A percentile compares a stretch with the other conserved stretches of the same genome.
phyloP scores from a whole-genome alignment of 2,888 invertebrate species.

The Macaria notata region DNA sequence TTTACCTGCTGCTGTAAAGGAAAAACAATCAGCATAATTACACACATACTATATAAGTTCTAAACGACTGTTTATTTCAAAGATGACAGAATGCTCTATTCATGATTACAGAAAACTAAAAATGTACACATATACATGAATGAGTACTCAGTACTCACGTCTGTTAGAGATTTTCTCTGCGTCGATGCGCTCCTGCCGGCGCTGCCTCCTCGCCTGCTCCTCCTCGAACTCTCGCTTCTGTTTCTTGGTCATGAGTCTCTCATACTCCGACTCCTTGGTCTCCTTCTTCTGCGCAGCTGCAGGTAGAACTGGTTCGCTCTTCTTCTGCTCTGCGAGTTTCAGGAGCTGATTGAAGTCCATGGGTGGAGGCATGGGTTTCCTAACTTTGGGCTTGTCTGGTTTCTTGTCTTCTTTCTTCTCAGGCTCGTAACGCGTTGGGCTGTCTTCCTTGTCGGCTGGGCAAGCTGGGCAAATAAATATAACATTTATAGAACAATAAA shows the following conservation, averaged over 20 bases:
- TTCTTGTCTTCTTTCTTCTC: slow-evolving; percentile 70
- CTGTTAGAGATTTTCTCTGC: slow-evolving; percentile 54
- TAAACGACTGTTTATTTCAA: no score
- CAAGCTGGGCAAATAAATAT: slow-evolving; percentile 4
- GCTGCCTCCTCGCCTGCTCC: slow-evolving; percentile 85
- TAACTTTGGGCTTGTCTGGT: slow-evolving; percentile 81
- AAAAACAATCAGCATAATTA: background rate
- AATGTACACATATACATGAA: background rate
- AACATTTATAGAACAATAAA: no score
- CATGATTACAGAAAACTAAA: background rate
- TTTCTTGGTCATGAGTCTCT: slow-evolving; percentile 90
- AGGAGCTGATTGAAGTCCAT: slow-evolving; percentile 90
- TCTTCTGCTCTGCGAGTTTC: slow-evolving; percentile 92
- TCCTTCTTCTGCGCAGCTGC: slow-evolving; percentile 58
- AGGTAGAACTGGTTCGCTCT: slow-evolving; percentile 87
- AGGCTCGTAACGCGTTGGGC: slow-evolving; percentile 63
- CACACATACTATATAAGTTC: background rate
- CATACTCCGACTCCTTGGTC: slow-evolving; percentile 74
- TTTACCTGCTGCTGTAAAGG: slow-evolving; percentile 46
- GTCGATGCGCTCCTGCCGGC: slow-evolving; percentile 65
- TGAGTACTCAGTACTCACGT: slow-evolving; percentile 42
- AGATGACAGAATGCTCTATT: no score
- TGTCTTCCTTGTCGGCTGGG: slow-evolving; percentile 42
- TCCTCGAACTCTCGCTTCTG: slow-evolving; percentile 89
- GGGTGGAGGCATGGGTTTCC: slow-evolving; percentile 86